phyloP scores from a whole-genome alignment of 2,113 vertebrate genomes.

The Blennius ocellaris region DNA sequence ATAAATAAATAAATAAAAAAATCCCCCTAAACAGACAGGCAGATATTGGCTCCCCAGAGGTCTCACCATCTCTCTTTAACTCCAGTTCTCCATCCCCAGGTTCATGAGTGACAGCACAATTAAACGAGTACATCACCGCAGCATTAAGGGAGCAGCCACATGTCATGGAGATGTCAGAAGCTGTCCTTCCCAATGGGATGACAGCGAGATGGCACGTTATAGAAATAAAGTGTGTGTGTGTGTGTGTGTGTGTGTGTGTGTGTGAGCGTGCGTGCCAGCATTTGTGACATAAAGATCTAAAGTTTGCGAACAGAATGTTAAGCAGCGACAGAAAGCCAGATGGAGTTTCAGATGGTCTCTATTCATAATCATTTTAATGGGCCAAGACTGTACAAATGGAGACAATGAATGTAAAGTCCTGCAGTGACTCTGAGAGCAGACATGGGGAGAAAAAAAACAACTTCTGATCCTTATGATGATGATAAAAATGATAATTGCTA shows the following conservation, averaged over 20 bases:
- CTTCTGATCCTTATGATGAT: background rate
- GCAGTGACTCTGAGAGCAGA: slow-evolving; percentile 2
- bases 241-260: background rate
- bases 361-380: slow-evolving; percentile 59
- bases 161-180: slow-evolving; percentile 61
- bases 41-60: slow-evolving; percentile 18
- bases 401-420: background rate
- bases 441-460: no score
- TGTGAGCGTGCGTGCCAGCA: background rate
- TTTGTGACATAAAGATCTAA: slow-evolving; percentile 2
- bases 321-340: slow-evolving; percentile 52
- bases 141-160: slow-evolving; percentile 62
- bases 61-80: slow-evolving; percentile 12
- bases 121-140: slow-evolving; percentile 60
- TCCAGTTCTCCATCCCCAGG: slow-evolving; percentile 33
- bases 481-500: background rate
- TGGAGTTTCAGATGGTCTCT: slow-evolving; percentile 37
- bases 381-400: slow-evolving; percentile 32
- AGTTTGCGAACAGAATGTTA: slow-evolving; percentile 55
- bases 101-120: slow-evolving; percentile 69
- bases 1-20: background rate
- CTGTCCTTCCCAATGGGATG: slow-evolving; percentile 46
- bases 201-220: slow-evolving; percentile 1
- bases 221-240: slow-evolving; percentile 8
- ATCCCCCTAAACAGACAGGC: background rate